Percentiles rank a stretch among this genome's conserved stretches.
These are phyloP conservation scores for Ophion obscuratus DNA, from an alignment of 2,888 invertebrate genomes.

Conservation along the genomic window DNA sequence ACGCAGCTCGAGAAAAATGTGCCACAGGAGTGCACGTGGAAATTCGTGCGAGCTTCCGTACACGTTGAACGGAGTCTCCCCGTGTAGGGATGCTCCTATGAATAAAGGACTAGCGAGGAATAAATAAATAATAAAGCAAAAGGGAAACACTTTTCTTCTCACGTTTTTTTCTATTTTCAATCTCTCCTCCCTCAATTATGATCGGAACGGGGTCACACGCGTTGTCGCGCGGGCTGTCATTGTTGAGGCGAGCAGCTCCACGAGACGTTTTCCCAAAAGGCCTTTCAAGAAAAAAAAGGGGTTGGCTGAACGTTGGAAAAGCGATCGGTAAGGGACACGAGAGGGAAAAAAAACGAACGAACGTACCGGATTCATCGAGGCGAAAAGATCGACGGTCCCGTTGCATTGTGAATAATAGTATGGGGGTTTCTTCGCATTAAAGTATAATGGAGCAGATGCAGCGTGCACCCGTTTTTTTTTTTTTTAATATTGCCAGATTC, in stretches of 20 bases:
- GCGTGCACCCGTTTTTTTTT: conserved; percentile 60
- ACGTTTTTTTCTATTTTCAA: conserved; percentile 35
- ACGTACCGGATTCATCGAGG: conserved; percentile 48
- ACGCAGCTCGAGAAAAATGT: too few relatives aligned
- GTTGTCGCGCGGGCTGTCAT: neutral
- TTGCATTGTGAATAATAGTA: conserved; percentile 55
- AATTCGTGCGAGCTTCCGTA: too few relatives aligned
- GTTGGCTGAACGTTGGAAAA: conserved; percentile 51
- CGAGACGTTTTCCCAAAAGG: conserved; percentile 48
- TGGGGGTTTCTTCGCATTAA: conserved; percentile 52
- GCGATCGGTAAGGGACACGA: neutral
- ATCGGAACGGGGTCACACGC: conserved; percentile 32
- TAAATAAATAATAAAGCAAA: conserved; percentile 8
- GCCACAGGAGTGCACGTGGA: too few relatives aligned
- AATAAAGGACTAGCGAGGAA: neutral
- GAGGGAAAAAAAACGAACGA: conserved; percentile 33
- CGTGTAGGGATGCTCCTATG: neutral
- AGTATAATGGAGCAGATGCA: conserved; percentile 67
- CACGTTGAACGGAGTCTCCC: too few relatives aligned
- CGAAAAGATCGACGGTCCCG: conserved; percentile 60
- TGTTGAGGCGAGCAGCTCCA: too few relatives aligned
- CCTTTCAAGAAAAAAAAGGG: conserved; percentile 48
- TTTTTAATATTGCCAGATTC: conserved; percentile 71
- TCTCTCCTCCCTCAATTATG: conserved; percentile 45
- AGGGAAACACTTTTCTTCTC: conserved; percentile 43